A percentile compares a stretch with the other conserved stretches of the same genome.
Conservation (phyloP, 2,888 invertebrate genomes). For the Drosophila aldrichi region DNA sequence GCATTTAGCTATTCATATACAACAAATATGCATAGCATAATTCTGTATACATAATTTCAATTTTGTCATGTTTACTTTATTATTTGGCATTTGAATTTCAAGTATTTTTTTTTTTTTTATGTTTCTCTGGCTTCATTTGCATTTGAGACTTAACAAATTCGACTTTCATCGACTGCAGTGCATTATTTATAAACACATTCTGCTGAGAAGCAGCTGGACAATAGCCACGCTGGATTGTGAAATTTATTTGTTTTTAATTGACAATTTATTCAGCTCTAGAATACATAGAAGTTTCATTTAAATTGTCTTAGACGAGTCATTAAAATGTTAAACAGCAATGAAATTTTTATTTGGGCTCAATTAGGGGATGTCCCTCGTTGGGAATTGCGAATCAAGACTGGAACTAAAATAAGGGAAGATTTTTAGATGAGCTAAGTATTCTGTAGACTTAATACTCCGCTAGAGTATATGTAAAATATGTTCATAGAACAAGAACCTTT, state of each 20-base stretch:
- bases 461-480: too few species aligned
- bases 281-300: neutral
- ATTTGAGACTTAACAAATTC: constrained; percentile 15
- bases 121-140: constrained; percentile 20
- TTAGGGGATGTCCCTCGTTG: neutral
- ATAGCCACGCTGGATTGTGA: constrained; percentile 28
- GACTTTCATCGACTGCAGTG: constrained; percentile 15
- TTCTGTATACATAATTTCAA: neutral
- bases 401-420: too few species aligned
- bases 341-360: neutral
- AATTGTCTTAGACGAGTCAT: neutral
- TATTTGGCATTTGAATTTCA: constrained; percentile 3
- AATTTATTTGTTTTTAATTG: constrained; percentile 33
- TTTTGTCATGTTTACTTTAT: neutral
- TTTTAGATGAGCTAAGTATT: neutral
- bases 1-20: neutral
- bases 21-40: constrained; percentile 1
- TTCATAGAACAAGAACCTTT: neutral
- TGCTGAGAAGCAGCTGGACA: constrained; percentile 28
- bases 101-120: constrained; percentile 3
- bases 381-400: too few species aligned
- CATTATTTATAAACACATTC: constrained; percentile 7
- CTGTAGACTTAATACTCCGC: neutral
- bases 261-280: constrained; percentile 10
- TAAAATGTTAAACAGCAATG: neutral